Evolutionary conservation across 2,113 vertebrate species (phyloP), one percentile per base, ranked within the genome.

Genomic region (Monarcha castaneiventris): DNA sequence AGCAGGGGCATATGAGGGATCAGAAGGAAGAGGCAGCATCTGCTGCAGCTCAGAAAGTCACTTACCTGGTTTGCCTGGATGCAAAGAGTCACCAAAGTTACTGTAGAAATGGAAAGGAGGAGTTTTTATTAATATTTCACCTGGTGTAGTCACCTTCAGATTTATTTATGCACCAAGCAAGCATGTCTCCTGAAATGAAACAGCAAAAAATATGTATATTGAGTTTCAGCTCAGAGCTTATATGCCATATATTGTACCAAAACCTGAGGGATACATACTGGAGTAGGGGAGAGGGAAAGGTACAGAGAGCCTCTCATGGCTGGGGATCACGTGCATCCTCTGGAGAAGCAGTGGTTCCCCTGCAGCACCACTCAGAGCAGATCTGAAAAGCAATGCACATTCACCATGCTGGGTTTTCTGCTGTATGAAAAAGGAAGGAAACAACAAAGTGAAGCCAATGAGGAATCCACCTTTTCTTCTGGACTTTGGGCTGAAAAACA

Each of bases 121-220:
- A 67, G 51, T 16, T 71, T 86, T 75, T 51, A 68, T 78, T 82
- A 67, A 30, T 68, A 66, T 69, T 92, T 87, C 7, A 5, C 49
- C 54, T 62, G 49, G 37, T 21, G 29, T 48, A 59, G 37, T 82
- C 78, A 76, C 67, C 71, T 91, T 79, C 39, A 46, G 84, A 33
- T 78, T 87, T 94, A 73, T 77, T 77, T 64, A 39, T 27, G 11
- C 8, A 39, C 23, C n/a, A 72, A 59, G 54, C 3, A 10, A 80
- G 30, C 13, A 5, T 0, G 0, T 37, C 27, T 90, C 48, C 54
- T 85, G 78, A 62, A 87, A 90, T 16, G 41, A 90, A 84, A 76
- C 19, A 76, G 37, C 17, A 89, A 67, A 82, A 58, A 58, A 16
- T 3, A 21, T 0, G 6, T 39, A 25, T 0, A 2, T 32, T 3